Conservation (phyloP, 2,797 vertebrate species). For the Linurgus olivaceus region DNA sequence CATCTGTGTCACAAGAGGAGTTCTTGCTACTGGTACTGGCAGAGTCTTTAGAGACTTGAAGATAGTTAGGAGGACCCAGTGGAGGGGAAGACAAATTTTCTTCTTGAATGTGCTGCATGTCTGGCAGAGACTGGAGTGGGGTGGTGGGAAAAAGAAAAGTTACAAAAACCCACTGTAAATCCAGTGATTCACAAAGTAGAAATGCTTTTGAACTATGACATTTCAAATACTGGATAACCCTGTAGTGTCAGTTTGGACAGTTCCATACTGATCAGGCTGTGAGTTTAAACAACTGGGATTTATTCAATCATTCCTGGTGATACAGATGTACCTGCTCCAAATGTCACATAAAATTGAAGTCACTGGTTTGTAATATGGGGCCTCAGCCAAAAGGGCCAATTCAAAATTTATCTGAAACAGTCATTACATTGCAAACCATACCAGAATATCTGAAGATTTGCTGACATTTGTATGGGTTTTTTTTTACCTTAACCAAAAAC, state of each 20-base stretch:
- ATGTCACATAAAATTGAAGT: background rate
- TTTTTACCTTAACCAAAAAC: background rate
- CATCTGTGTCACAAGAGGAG: constrained; percentile 95
- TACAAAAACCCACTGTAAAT: background rate
- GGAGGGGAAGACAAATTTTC: constrained; percentile 92
- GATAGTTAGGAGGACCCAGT: constrained; percentile 90
- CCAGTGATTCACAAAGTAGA: background rate
- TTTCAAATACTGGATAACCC: background rate
- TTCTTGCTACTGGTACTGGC: constrained; percentile 96
- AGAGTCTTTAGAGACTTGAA: constrained; percentile 96
- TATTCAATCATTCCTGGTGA: background rate
- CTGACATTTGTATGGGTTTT: background rate
- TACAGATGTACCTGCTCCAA: background rate
- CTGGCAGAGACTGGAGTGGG: constrained; percentile 87
- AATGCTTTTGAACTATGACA: background rate
- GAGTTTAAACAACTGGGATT: background rate
- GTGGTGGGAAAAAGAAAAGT: background rate
- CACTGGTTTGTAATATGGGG: background rate
- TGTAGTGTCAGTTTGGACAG: background rate
- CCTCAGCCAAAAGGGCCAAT: background rate
- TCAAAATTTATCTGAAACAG: background rate
- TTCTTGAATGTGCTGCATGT: constrained; percentile 94
- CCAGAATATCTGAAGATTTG: background rate
- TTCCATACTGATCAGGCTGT: background rate
- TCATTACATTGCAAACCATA: background rate